Conservation (phyloP, 2,113 vertebrate species). For the Catagonus wagneri region DNA sequence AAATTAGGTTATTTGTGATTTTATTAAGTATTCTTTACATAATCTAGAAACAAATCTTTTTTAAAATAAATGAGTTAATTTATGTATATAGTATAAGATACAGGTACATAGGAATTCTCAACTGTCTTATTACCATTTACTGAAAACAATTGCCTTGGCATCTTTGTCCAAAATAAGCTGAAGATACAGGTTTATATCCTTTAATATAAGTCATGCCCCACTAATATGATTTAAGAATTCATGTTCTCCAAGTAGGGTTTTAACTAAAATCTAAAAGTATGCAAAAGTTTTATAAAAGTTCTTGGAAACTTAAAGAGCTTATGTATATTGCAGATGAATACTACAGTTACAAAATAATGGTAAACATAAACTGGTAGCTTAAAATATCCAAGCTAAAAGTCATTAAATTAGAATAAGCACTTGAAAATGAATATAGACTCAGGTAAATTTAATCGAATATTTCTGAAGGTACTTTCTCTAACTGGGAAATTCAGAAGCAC, state of each 20-base stretch:
- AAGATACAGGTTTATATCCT: not conserved
- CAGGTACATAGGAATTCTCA: not conserved
- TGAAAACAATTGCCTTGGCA: not conserved
- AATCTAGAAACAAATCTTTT: not conserved
- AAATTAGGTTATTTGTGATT: not conserved
- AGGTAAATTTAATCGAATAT: slow-evolving; percentile 71
- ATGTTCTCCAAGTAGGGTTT: not conserved
- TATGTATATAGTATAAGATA: not conserved
- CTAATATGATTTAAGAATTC: not conserved
- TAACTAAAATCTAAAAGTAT: slow-evolving; percentile 22
- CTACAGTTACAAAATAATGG: slow-evolving; percentile 58
- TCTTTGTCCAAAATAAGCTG: not conserved
- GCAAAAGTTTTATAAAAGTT: not conserved
- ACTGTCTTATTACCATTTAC: not conserved
- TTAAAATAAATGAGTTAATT: not conserved
- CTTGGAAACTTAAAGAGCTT: slow-evolving; percentile 42
- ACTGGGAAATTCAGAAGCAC: slow-evolving; percentile 56
- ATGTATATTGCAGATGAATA: not conserved
- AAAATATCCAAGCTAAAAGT: slow-evolving; percentile 65
- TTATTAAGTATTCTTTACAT: not conserved
- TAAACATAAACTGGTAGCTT: slow-evolving; percentile 70
- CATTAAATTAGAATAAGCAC: slow-evolving; percentile 51
- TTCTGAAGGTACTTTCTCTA: slow-evolving; percentile 53
- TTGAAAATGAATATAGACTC: slow-evolving; percentile 62
- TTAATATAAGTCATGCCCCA: not conserved